Conservation (phyloP, 2,888 invertebrate genomes). For the Allophyes oxyacanthae region DNA sequence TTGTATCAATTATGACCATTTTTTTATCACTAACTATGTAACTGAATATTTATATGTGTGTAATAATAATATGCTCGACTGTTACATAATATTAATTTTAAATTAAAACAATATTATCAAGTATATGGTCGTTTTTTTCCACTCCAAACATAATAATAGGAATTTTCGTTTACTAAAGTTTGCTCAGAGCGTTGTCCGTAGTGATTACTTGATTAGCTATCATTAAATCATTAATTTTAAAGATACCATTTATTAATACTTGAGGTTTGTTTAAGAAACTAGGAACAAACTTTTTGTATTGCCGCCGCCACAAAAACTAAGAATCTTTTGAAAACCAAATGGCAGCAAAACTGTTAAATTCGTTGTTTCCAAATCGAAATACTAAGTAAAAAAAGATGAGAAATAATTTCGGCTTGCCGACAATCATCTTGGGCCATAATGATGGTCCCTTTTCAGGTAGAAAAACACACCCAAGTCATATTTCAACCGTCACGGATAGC, state of each 20-base stretch:
- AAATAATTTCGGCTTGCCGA: slow-evolving; percentile 85
- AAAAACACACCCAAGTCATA: slow-evolving; percentile 84
- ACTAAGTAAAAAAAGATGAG: slow-evolving; percentile 76
- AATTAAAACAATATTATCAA: slow-evolving; percentile 75
- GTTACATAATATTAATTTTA: slow-evolving; percentile 77
- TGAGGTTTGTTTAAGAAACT: slow-evolving; percentile 73
- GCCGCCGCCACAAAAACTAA: slow-evolving; percentile 70
- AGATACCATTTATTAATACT: slow-evolving; percentile 59
- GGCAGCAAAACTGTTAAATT: slow-evolving; percentile 75
- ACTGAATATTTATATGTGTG: slow-evolving; percentile 61
- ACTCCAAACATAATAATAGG: slow-evolving; percentile 26
- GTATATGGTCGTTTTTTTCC: slow-evolving; percentile 53
- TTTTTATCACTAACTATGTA: slow-evolving; percentile 61
- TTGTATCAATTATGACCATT: slow-evolving; percentile 32
- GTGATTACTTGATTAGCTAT: slow-evolving; percentile 40
- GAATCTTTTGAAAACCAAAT: slow-evolving; percentile 67
- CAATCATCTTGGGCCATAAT: slow-evolving; percentile 84
- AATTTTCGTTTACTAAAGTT: slow-evolving; percentile 50
- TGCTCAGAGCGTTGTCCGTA: slow-evolving; percentile 46
- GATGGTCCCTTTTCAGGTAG: slow-evolving; percentile 88
- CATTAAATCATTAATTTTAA: slow-evolving; percentile 60
- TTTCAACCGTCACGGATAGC: slow-evolving; percentile 85
- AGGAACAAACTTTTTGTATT: slow-evolving; percentile 65
- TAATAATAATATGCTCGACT: slow-evolving; percentile 74
- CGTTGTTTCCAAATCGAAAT: slow-evolving; percentile 75